Base-by-base conservation (phyloP, 1,140 invertebrate species). In the Pseudomyrmex cubaensis region DNA sequence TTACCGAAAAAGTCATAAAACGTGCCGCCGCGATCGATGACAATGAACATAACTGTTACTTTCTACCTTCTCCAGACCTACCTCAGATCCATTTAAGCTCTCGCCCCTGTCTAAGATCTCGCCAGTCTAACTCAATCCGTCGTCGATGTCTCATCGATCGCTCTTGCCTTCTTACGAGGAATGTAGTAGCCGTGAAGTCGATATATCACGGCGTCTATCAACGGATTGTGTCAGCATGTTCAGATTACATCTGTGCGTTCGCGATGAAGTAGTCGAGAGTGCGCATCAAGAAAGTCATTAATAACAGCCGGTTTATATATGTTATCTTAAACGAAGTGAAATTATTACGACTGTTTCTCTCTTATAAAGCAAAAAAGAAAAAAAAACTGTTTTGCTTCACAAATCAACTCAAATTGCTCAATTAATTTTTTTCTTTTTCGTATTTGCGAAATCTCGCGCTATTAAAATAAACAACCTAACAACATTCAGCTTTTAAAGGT, bases 1-100 rank as follows among this genome's bases (percentile, higher is more conserved):
- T 90, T 87, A 52, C 78, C 82, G 86, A 90, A 93, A 89, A 89
- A 90, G 92, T 93, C 91, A 85, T 93, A 93, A 93, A 93, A 83
- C 82, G 87, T 74, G 82, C 76, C 85, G 80, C 69, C 69, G 77
- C n/a, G 59, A 64, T 77, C 73, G 80, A 72, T 82, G 89, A 93
- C 91, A 93, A 93, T 93, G 87, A 91, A 85, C 67, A 78, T 86
- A 91, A 88, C 89, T 89, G 89, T 90, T 82, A 85, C 76, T 84
- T 86, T 87, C 82, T 87, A 86, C 85, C 86, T 90, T 87, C 82
- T 77, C 74, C 59, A 63, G 66, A 57, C n/a, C 64, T 20, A 54
- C 84, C 85, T 85, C 67, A 67, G 63, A 44, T 63, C 64, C 57
- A 54, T 78, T 52, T 22, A n/a, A 63, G 61, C 57, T 69, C 67